These are phyloP conservation scores for Autographa pulchrina DNA, from an alignment of 2,888 invertebrate genomes.

Conservation along the genomic window DNA sequence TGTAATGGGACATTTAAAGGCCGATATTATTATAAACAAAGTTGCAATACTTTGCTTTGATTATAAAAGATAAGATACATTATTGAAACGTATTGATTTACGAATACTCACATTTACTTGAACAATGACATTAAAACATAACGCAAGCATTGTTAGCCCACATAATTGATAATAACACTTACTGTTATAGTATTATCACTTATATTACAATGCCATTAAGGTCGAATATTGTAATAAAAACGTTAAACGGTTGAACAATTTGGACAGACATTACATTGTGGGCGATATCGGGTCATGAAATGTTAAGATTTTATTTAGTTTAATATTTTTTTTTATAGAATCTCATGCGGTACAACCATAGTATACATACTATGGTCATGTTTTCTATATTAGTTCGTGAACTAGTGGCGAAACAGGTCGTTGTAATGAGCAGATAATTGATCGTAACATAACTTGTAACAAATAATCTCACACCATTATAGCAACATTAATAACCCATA, in stretches of 20 bases:
- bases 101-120: background rate
- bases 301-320: background rate
- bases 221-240: background rate
- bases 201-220: background rate
- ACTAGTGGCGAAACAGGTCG: background rate
- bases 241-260: slow-evolving; percentile 1
- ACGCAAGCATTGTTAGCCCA: slow-evolving; percentile 2
- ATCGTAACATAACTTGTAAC: background rate
- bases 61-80: slow-evolving; percentile 1
- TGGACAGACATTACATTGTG: background rate
- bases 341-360: too few relatives aligned
- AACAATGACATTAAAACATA: slow-evolving; percentile 7
- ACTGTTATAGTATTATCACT: background rate
- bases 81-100: slow-evolving; percentile 3
- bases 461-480: background rate
- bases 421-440: slow-evolving; percentile 1
- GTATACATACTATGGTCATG: background rate
- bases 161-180: slow-evolving; percentile 1
- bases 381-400: background rate
- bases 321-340: background rate
- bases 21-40: slow-evolving; percentile 4
- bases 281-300: background rate
- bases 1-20: background rate
- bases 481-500: background rate
- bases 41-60: background rate